These are phyloP conservation scores for Augiades crinisus DNA, from an alignment of 2,888 invertebrate species.

Conservation along the genomic window DNA sequence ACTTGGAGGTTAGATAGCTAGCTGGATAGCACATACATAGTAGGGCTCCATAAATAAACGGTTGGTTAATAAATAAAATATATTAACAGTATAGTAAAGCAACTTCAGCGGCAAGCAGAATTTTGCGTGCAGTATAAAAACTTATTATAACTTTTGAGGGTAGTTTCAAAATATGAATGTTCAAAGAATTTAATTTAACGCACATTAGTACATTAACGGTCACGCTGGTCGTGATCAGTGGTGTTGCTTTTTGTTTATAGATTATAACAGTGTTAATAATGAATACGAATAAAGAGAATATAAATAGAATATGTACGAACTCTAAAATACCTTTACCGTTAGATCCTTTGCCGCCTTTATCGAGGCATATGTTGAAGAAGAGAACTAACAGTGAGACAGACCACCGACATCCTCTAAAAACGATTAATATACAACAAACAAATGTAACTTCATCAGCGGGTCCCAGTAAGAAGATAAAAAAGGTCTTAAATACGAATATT, in stretches of 20 bases:
- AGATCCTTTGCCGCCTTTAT: constrained; percentile 52
- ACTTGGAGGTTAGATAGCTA: too few species aligned
- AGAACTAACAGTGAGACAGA: constrained; percentile 32
- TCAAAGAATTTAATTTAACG: background rate
- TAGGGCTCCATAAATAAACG: too few species aligned
- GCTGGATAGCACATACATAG: too few species aligned
- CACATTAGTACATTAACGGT: constrained; percentile 37
- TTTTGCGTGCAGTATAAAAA: too few species aligned
- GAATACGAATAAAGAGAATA: constrained; percentile 50
- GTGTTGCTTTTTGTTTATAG: background rate
- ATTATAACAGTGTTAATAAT: constrained; percentile 8
- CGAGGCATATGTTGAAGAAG: constrained; percentile 44
- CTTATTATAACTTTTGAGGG: constrained; percentile 32
- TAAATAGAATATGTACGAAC: constrained; percentile 29
- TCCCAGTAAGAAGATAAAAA: constrained; percentile 30
- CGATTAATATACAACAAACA: constrained; percentile 39
- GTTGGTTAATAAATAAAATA: too few species aligned
- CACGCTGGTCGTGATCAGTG: constrained; percentile 52
- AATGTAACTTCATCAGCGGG: constrained; percentile 31
- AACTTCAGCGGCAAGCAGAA: too few species aligned
- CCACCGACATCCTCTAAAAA: constrained; percentile 48
- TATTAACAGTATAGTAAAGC: too few species aligned
- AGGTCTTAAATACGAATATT: constrained; percentile 31
- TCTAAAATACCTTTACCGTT: constrained; percentile 59
- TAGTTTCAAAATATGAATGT: constrained; percentile 30